A percentile compares a stretch with the other conserved stretches of the same genome.
These are phyloP conservation scores for Phalacrocorax brasilianus DNA, from an alignment of 2,113 vertebrate genomes.

Conservation along the genomic window DNA sequence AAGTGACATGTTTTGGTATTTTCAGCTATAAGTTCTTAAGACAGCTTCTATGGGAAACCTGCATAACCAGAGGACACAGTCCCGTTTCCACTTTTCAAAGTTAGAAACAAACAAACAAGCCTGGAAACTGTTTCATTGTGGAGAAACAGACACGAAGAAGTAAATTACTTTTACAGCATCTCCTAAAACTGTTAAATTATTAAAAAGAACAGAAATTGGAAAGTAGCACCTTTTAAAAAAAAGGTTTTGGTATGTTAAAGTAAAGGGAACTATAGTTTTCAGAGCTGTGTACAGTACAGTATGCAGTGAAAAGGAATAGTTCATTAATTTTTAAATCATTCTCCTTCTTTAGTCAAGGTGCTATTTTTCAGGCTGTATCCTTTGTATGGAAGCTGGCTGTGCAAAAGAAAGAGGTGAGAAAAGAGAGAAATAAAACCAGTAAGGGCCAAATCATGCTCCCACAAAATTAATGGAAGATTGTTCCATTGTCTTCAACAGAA, in stretches of 20 bases:
- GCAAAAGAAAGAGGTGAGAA: background rate
- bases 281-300: background rate
- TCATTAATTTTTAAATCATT: constrained; percentile 15
- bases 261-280: background rate
- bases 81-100: background rate
- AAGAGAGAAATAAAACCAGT: background rate
- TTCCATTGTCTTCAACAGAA: background rate
- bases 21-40: background rate
- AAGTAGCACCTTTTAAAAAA: background rate
- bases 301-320: background rate
- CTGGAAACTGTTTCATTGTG: background rate
- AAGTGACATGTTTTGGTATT: background rate
- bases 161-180: background rate
- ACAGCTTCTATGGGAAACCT: background rate
- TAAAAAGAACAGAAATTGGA: background rate
- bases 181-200: constrained; percentile 27
- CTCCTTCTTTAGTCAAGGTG: background rate
- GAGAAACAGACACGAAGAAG: background rate
- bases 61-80: background rate
- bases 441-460: background rate
- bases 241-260: background rate
- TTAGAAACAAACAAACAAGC: background rate
- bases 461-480: background rate
- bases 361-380: background rate
- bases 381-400: background rate